Evolutionary conservation across 1,140 invertebrate genomes (phyloP).

Genomic region (Pseudoatta argentina): DNA sequence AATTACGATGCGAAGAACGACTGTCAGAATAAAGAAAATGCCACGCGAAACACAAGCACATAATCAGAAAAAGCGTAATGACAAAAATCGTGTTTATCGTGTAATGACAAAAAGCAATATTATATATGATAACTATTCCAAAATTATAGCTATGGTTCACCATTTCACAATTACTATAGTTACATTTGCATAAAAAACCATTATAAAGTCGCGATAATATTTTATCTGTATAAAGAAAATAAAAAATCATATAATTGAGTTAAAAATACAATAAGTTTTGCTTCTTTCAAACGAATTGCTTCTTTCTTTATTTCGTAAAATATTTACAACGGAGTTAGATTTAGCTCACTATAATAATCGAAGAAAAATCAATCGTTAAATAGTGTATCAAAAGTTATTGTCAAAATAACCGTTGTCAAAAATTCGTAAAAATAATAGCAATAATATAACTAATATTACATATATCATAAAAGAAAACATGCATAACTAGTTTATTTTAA

Average conservation of each 20-base stretch:
- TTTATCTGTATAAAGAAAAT: not conserved
- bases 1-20: conserved; percentile 37
- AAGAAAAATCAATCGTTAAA: not conserved
- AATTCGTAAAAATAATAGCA: conserved; percentile 15
- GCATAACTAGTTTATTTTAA: conserved; percentile 1
- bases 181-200: not conserved
- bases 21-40: conserved; percentile 16
- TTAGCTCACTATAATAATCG: not conserved
- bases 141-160: not conserved
- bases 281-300: not conserved
- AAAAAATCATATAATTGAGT: not conserved
- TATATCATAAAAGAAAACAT: conserved; percentile 2
- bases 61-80: conserved; percentile 9
- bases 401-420: not conserved
- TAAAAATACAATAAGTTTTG: not conserved
- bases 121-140: conserved; percentile 5
- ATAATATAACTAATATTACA: conserved; percentile 5
- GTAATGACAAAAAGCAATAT: not conserved
- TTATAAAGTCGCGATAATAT: not conserved
- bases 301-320: not conserved
- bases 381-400: not conserved
- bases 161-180: not conserved
- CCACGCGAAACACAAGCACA: not conserved
- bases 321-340: not conserved
- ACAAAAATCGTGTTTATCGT: not conserved